Base-by-base conservation (phyloP, 2,888 invertebrate genomes). In the Cantharis flavilabris region DNA sequence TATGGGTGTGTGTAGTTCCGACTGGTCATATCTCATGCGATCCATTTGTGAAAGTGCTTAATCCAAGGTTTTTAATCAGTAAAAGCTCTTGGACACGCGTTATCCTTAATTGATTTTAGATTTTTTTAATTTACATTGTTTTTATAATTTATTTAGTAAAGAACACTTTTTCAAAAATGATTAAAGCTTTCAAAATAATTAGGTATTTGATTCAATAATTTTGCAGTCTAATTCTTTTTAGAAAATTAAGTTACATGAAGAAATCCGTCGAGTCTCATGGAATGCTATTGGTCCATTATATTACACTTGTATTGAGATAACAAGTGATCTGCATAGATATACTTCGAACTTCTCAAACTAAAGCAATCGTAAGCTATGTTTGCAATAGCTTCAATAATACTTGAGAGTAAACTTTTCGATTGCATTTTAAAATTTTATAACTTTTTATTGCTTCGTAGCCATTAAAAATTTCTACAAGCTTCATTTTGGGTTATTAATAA, bases 11-110 rank as follows among this genome's bases (percentile, higher is more conserved):
- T 78, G 78, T 78, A 78, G 76, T 78, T 78, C 78, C 78, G 78
- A 76, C 78, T 72, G 78, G 78, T 70, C 65, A 78, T 78, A 76
- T 78, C 78, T 78, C 78, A 76, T 76, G 75, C 75, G 75, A 78
- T 77, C 80, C 73, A 78, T 72, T 77, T 74, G 71, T 76, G 71
- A 79, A 76, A 76, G 75, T 76, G 76, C 76, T 78, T 78, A 78
- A 73, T 71, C 72, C 76, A 75, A 73, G 78, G 74, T 76, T 76
- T 78, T 78, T 78, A 78, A 78, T 78, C 78, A 76, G 75, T 76
- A 78, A 71, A 78, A 78, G 75, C 71, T 67, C 33, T 69, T 30
- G 64, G 64, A 72, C 49, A 75, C 62, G 69, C 63, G 70, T 70
- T 72, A 23, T 49, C 62, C 76, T 67, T 73, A 78, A 78, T 78